Percentiles rank a stretch among this genome's conserved stretches.
Conservation (phyloP, 2,888 invertebrate species). For the Allygus modestus region DNA sequence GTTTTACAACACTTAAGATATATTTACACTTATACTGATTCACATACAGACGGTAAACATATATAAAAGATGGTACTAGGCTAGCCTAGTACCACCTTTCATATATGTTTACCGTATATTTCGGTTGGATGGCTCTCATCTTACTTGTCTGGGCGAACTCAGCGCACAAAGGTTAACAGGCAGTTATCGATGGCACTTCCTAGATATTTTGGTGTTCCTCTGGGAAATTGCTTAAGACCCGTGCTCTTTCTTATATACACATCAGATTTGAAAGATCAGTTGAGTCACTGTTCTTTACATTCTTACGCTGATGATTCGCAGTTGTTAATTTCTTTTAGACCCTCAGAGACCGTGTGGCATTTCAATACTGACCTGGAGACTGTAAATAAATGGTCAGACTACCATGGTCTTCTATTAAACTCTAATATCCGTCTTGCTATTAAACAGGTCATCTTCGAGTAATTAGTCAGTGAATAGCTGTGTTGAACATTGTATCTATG, state of each 20-base stretch:
- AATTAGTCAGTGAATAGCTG: no score
- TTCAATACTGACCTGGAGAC: background rate
- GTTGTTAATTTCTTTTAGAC: background rate
- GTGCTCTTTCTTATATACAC: no score
- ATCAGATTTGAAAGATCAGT: background rate
- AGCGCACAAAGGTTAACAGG: background rate
- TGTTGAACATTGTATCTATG: no score
- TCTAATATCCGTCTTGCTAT: background rate
- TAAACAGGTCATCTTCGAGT: background rate
- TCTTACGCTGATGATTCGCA: background rate
- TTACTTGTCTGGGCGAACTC: background rate
- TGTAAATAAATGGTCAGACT: background rate
- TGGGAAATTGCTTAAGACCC: no score
- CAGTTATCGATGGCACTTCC: background rate
- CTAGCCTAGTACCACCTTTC: no score
- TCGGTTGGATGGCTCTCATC: background rate
- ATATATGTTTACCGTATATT: background rate
- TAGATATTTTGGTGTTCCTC: conserved; percentile 7
- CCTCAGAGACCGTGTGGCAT: background rate
- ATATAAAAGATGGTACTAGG: no score
- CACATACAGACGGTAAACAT: no score
- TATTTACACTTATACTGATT: no score
- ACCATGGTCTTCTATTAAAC: background rate
- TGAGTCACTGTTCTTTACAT: conserved; percentile 1
- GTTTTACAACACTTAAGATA: no score